Conservation (phyloP, 1,140 invertebrate species). For the Hestina assimilis region DNA sequence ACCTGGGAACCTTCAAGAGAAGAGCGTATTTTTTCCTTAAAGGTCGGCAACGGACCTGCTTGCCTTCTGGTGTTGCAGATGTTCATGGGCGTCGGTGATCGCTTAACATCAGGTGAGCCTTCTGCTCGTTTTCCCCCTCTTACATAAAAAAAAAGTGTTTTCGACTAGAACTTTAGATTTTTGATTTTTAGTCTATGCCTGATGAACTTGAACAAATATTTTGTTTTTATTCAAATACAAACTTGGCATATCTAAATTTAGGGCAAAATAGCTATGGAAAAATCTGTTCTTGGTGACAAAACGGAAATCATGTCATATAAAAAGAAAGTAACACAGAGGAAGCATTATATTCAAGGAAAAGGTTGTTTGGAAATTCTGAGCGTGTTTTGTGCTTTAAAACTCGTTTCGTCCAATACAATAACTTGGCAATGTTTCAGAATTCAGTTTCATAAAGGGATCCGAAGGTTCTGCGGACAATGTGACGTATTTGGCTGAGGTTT, state of each 20-base stretch:
- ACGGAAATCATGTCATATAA: slow-evolving; percentile 28
- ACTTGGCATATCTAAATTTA: no score
- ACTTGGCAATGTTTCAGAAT: slow-evolving; percentile 44
- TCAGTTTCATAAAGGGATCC: slow-evolving; percentile 31
- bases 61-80: no score
- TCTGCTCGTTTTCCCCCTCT: no score
- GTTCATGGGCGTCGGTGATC: no score
- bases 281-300: neutral
- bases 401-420: slow-evolving; percentile 37
- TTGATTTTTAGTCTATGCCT: no score
- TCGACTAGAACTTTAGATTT: no score
- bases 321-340: slow-evolving; percentile 26
- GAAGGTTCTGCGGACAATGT: slow-evolving; percentile 14
- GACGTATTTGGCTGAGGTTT: neutral
- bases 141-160: no score
- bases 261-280: neutral
- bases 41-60: no score
- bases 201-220: no score
- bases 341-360: slow-evolving; percentile 39
- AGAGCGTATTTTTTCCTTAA: no score
- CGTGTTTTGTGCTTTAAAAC: slow-evolving; percentile 46
- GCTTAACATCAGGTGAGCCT: no score
- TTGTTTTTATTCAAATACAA: neutral
- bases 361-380: slow-evolving; percentile 38
- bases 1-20: no score